Evolutionary conservation across 2,888 invertebrate species (phyloP).

Genomic region (Trachelus troglodyta): DNA sequence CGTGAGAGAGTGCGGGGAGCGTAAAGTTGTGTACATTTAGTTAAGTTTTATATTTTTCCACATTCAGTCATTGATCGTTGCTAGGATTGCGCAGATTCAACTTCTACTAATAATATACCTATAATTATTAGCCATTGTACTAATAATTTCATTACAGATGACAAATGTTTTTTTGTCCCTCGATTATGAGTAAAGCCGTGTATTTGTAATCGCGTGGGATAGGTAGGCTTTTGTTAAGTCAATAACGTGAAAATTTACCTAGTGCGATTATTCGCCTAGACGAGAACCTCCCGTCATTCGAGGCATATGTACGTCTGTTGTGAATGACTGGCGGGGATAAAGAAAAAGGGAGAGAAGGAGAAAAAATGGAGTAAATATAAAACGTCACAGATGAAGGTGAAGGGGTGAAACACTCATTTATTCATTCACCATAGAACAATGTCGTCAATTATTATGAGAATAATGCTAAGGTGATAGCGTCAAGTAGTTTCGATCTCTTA

Average conservation of each 20-base stretch:
- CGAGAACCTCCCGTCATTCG: neutral
- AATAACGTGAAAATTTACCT: conserved; percentile 48
- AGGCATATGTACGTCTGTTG: conserved; percentile 28
- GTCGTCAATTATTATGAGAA: conserved; percentile 57
- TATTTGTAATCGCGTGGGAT: conserved; percentile 42
- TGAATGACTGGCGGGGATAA: conserved; percentile 5
- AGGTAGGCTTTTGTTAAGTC: conserved; percentile 53
- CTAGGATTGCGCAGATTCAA: conserved; percentile 45
- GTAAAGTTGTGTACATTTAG: conserved; percentile 62
- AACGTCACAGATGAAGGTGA: neutral
- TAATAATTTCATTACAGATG: conserved; percentile 44
- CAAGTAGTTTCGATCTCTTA: conserved; percentile 8
- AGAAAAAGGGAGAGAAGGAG: conserved; percentile 10
- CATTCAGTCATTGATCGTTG: conserved; percentile 64
- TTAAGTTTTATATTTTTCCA: conserved; percentile 67
- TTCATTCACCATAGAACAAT: conserved; percentile 48
- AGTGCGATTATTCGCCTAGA: conserved; percentile 30
- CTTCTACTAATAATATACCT: conserved; percentile 39
- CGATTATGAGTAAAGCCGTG: conserved; percentile 19
- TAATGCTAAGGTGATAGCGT: conserved; percentile 30
- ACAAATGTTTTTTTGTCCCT: conserved; percentile 34
- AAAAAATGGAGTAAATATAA: neutral
- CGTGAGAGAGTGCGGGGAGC: conserved; percentile 25
- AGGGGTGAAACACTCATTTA: conserved; percentile 13
- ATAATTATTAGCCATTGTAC: conserved; percentile 49